Percentiles rank a stretch among this genome's conserved stretches.
These are phyloP conservation scores for Eudorcas thomsonii DNA, from an alignment of 2,113 vertebrate species.

Conservation along the genomic window DNA sequence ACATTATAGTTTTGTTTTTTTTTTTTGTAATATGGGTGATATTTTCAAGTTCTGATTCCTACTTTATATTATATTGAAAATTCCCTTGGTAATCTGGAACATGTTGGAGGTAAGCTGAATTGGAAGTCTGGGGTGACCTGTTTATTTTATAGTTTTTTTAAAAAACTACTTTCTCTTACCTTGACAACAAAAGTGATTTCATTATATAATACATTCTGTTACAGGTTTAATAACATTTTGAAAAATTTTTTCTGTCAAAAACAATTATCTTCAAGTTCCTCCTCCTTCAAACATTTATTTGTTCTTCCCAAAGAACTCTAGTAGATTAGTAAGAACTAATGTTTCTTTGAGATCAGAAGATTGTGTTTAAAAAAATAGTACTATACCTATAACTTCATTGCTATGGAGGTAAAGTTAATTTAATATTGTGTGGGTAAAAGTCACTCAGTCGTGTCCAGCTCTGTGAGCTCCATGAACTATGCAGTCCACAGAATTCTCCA, in stretches of 20 bases:
- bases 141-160: neutral
- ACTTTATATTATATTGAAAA: neutral
- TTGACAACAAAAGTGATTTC: constrained; percentile 50
- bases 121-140: neutral
- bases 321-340: constrained; percentile 45
- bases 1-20: neutral
- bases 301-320: constrained; percentile 36
- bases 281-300: constrained; percentile 33
- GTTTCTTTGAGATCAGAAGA: constrained; percentile 16
- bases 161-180: neutral
- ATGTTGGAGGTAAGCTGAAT: neutral
- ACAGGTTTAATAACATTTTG: constrained; percentile 41
- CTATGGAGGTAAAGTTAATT: neutral
- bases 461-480: neutral
- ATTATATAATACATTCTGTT: constrained; percentile 5
- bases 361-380: constrained; percentile 31
- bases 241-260: constrained; percentile 57
- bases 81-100: neutral
- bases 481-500: neutral
- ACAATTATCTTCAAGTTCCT: constrained; percentile 16
- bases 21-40: neutral
- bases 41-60: neutral
- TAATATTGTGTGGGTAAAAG: neutral
- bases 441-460: neutral
- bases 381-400: constrained; percentile 35